A percentile compares a stretch with the other conserved stretches of the same genome.
These are phyloP conservation scores for Pecten maximus DNA, from an alignment of 2,888 invertebrate genomes.

Conservation along the genomic window DNA sequence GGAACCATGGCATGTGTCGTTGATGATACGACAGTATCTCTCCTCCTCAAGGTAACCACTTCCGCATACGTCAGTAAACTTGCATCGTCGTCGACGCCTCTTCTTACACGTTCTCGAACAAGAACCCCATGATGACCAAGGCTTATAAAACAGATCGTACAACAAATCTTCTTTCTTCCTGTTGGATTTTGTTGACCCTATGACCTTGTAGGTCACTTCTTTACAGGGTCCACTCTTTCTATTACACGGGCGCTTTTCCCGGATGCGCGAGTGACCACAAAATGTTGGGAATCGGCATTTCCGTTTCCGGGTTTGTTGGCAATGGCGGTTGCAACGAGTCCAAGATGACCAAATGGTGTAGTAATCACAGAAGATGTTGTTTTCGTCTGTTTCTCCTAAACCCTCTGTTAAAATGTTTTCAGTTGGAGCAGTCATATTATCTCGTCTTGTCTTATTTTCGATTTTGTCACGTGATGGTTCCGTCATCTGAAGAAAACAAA, in stretches of 20 bases:
- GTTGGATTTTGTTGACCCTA: constrained; percentile 67
- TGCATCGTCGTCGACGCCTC: constrained; percentile 89
- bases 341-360: constrained; percentile 78
- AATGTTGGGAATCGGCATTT: constrained; percentile 67
- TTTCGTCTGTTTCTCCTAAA: background rate
- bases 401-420: background rate
- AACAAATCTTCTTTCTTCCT: constrained; percentile 72
- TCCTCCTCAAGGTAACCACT: constrained; percentile 91
- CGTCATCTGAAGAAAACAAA: background rate
- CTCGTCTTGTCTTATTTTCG: background rate
- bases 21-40: constrained; percentile 92
- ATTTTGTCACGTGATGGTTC: background rate
- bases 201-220: constrained; percentile 61
- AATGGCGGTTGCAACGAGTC: constrained; percentile 77
- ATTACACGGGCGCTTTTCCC: constrained; percentile 77
- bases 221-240: constrained; percentile 62
- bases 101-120: constrained; percentile 92
- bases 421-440: background rate
- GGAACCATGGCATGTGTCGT: constrained; percentile 89
- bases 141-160: constrained; percentile 80
- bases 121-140: constrained; percentile 92
- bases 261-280: constrained; percentile 77
- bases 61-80: constrained; percentile 89
- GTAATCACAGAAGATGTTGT: constrained; percentile 49
- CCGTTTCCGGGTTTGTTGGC: constrained; percentile 79